These are phyloP conservation scores for Cataglyphis altisquamis DNA, from an alignment of 2,888 invertebrate genomes.

Conservation along the genomic window DNA sequence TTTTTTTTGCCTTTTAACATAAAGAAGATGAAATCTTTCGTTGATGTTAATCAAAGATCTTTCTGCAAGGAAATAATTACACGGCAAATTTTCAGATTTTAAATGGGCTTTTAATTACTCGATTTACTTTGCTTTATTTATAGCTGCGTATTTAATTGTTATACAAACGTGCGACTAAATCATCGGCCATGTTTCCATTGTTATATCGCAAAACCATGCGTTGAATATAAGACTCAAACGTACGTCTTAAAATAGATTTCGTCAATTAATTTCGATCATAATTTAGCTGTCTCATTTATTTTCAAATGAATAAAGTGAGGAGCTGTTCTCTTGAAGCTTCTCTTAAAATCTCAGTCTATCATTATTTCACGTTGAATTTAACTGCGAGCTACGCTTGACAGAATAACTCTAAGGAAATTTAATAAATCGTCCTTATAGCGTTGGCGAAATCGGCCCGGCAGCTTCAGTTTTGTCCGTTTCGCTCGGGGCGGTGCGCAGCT, in stretches of 20 bases:
- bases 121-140: background rate
- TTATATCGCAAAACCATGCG: background rate
- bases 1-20: background rate
- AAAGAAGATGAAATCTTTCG: background rate
- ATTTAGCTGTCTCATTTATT: background rate
- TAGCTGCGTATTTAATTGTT: background rate
- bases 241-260: background rate
- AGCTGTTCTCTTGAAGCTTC: background rate
- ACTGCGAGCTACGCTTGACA: background rate
- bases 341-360: background rate
- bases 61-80: background rate
- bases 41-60: background rate
- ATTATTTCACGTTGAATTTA: background rate
- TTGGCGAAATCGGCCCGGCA: conserved; percentile 5
- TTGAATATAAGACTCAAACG: background rate
- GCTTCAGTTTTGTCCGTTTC: background rate
- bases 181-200: background rate
- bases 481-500: background rate
- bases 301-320: background rate
- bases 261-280: background rate
- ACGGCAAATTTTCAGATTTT: background rate
- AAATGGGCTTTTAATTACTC: background rate
- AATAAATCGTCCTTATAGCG: background rate
- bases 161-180: background rate
- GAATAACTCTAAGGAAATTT: background rate